These are phyloP conservation scores for Stichopus chloronotus DNA, from an alignment of 35 echinoderm and acorn worm species.

Conservation along the genomic window DNA sequence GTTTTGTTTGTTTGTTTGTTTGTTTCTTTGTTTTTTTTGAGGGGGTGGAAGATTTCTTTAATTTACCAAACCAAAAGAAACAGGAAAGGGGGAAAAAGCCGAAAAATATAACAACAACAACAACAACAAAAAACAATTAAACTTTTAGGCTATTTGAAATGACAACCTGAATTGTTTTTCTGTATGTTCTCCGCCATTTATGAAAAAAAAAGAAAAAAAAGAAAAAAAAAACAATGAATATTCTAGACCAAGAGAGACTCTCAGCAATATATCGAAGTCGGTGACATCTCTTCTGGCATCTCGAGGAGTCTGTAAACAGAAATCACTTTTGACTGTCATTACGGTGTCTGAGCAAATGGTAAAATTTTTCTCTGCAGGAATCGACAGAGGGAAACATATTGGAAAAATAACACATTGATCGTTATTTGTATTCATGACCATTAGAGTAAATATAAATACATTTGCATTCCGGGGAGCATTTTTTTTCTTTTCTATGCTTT, in stretches of 20 bases:
- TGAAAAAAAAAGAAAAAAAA: background rate
- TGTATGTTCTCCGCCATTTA: background rate
- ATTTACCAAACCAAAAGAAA: background rate
- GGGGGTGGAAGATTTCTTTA: background rate
- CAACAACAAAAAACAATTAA: background rate
- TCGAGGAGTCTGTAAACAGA: background rate
- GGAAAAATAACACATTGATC: background rate
- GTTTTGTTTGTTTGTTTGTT: too few species aligned
- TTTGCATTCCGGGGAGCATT: background rate
- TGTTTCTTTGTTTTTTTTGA: background rate
- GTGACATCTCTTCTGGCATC: background rate
- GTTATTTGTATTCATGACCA: background rate
- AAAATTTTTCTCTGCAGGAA: background rate
- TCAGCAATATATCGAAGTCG: background rate
- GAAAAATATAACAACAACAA: background rate
- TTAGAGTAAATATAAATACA: background rate
- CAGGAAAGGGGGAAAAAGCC: background rate
- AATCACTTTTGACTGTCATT: background rate
- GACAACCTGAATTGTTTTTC: background rate
- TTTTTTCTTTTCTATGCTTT: background rate
- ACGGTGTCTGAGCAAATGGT: background rate
- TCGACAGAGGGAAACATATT: background rate
- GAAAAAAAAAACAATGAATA: background rate
- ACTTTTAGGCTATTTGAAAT: background rate
- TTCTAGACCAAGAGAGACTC: background rate